Conservation (phyloP, 2,113 vertebrate species). For the Artemisiospiza belli region DNA sequence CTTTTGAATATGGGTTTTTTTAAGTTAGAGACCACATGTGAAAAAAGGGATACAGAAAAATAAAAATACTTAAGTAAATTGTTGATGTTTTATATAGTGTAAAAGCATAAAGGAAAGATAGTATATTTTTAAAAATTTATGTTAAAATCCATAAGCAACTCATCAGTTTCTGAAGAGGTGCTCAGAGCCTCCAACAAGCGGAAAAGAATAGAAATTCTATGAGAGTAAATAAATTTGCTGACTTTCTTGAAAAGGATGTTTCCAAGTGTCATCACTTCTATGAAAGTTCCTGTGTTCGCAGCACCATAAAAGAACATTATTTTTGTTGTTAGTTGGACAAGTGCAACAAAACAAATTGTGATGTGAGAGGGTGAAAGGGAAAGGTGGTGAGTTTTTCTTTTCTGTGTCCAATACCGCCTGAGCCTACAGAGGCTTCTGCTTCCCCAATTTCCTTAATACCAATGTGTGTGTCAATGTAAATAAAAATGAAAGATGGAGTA, state of each 20-base stretch:
- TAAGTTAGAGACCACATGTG: rapidly evolving
- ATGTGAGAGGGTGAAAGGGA: background rate
- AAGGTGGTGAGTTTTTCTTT: background rate
- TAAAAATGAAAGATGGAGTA: background rate
- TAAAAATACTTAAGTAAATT: background rate
- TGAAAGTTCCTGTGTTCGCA: background rate
- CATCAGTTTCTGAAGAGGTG: background rate
- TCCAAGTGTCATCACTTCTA: background rate
- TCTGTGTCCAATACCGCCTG: background rate
- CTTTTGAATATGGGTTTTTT: background rate
- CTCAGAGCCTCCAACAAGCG: background rate
- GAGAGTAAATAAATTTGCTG: background rate
- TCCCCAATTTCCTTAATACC: background rate
- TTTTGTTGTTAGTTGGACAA: background rate
- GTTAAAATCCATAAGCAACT: background rate
- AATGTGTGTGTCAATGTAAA: background rate
- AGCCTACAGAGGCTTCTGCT: background rate
- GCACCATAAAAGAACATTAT: background rate
- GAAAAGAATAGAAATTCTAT: background rate
- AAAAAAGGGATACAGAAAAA: background rate
- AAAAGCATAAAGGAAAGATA: background rate
- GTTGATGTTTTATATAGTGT: background rate
- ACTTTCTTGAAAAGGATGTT: background rate
- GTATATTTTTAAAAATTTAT: background rate
- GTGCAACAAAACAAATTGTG: background rate